These are phyloP conservation scores for Nasonia vitripennis DNA, from an alignment of 1,140 invertebrate genomes.

Conservation along the genomic window DNA sequence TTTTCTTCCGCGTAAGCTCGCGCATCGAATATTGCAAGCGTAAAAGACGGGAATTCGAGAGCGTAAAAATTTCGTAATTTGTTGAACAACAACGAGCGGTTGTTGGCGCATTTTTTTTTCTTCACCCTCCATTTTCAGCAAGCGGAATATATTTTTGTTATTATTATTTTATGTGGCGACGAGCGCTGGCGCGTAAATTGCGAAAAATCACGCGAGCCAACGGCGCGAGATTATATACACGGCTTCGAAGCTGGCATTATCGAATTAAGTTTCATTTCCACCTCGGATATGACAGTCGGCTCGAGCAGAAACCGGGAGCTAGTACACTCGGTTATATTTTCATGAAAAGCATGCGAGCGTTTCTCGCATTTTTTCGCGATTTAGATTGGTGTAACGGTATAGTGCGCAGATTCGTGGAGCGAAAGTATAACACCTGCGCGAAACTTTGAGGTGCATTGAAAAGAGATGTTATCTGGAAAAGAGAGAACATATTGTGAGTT, in stretches of 20 bases:
- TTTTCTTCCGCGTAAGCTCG: neutral
- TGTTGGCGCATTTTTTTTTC: neutral
- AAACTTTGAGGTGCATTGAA: constrained; percentile 8
- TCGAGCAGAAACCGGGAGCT: neutral
- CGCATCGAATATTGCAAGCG: too few species aligned
- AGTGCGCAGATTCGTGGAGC: neutral
- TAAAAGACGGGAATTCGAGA: too few species aligned
- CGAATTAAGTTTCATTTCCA: constrained; percentile 53
- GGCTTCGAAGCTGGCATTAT: constrained; percentile 51
- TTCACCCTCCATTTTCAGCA: neutral
- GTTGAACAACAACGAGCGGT: too few species aligned
- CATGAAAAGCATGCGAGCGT: constrained; percentile 19
- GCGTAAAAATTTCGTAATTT: too few species aligned
- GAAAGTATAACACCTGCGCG: neutral
- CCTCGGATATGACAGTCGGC: constrained; percentile 2
- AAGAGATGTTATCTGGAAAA: neutral
- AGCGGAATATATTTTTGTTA: neutral
- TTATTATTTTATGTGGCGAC: neutral
- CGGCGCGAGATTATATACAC: constrained; percentile 12
- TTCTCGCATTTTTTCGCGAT: constrained; percentile 31
- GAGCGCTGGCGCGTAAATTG: constrained; percentile 55
- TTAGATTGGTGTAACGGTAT: neutral
- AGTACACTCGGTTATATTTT: constrained; percentile 10
- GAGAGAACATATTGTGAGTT: neutral
- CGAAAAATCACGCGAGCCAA: constrained; percentile 58